Evolutionary conservation across 2,797 vertebrate genomes (phyloP).

Genomic region (Semotilus atromaculatus): DNA sequence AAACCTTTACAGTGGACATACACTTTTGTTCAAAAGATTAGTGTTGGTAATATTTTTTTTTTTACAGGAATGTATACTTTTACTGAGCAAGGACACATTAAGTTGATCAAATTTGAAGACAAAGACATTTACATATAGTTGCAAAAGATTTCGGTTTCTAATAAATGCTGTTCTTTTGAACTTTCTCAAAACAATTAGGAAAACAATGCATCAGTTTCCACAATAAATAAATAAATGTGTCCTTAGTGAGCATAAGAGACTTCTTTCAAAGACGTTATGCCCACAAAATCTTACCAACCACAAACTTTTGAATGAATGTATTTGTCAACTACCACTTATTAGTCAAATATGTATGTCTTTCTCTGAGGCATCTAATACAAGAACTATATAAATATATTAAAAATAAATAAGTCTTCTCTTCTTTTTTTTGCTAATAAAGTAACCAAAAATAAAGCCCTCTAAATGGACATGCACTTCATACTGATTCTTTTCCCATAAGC

Average conservation of each 20-base stretch:
- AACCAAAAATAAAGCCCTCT: constrained; percentile 20
- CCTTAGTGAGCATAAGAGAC: not conserved
- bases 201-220: not conserved
- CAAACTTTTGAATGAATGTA: not conserved
- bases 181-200: not conserved
- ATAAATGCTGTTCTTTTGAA: not conserved
- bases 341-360: not conserved
- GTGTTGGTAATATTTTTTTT: not conserved
- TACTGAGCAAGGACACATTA: not conserved
- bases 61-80: not conserved
- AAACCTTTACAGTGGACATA: not conserved
- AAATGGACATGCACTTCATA: not conserved
- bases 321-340: not conserved
- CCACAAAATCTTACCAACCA: not conserved
- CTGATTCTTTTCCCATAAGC: constrained; percentile 16
- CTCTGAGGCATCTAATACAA: not conserved
- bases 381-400: not conserved
- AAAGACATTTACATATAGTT: too few species aligned
- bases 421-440: not conserved
- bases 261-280: not conserved
- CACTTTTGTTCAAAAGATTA: not conserved
- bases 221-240: not conserved
- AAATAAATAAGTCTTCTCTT: not conserved
- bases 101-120: not conserved
- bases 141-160: not conserved